A percentile compares a stretch with the other conserved stretches of the same genome.
Evolutionary conservation across 1,140 invertebrate species (phyloP).

Genomic region (Cydia splendana): DNA sequence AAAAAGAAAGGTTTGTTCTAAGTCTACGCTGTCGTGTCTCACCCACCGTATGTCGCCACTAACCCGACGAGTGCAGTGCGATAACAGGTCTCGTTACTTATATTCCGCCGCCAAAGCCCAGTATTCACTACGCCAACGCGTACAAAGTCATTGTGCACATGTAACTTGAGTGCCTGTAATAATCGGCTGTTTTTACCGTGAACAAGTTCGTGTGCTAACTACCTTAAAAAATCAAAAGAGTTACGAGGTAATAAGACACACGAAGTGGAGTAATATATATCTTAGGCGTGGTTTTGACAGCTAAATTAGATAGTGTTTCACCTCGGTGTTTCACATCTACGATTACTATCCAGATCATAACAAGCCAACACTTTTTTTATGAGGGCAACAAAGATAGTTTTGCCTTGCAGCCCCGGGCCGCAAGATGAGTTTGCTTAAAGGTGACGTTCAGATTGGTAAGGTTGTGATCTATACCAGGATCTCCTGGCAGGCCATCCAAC

Average conservation of each 20-base stretch:
- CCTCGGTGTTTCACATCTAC: too few species aligned
- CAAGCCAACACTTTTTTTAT: too few species aligned
- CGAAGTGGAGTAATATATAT: neutral
- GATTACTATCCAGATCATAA: too few species aligned
- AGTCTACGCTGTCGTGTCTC: conserved; percentile 58
- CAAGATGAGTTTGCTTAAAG: too few species aligned
- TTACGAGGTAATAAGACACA: neutral
- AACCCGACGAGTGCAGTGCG: conserved; percentile 27
- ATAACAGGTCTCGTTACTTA: neutral
- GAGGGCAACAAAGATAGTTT: too few species aligned
- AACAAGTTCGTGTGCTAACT: neutral
- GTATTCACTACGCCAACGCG: neutral
- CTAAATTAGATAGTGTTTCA: neutral
- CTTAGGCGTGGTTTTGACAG: neutral
- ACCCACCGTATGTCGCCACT: conserved; percentile 64
- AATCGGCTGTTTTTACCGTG: neutral
- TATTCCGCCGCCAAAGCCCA: neutral
- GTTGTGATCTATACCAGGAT: too few species aligned
- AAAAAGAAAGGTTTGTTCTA: conserved; percentile 81
- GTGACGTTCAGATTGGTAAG: too few species aligned
- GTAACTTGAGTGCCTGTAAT: neutral
- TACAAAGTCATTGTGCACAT: neutral
- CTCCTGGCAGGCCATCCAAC: too few species aligned
- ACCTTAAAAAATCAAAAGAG: neutral
- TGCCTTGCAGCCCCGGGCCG: too few species aligned